Percentiles rank a stretch among this genome's conserved stretches.
phyloP scores from a whole-genome alignment of 2,113 vertebrate species.

The Sceloporus undulatus region DNA sequence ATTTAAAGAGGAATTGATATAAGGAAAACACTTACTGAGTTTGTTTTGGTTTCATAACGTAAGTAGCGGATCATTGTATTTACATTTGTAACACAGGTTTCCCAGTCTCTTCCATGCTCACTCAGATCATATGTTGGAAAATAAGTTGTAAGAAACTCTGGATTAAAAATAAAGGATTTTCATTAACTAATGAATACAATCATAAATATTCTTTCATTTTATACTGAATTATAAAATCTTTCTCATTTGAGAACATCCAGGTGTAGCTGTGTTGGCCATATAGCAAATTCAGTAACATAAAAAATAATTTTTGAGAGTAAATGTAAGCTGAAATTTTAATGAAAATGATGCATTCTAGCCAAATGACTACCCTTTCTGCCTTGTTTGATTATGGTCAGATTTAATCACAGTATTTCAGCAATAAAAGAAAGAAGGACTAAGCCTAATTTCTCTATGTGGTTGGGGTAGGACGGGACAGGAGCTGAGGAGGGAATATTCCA shows the following conservation, averaged over 20 bases:
- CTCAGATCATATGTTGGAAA: conserved; percentile 80
- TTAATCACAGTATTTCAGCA: not conserved
- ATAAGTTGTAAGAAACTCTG: conserved; percentile 78
- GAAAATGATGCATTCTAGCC: not conserved
- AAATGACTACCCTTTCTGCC: not conserved
- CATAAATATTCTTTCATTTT: not conserved
- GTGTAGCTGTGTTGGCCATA: not conserved
- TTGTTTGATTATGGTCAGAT: not conserved
- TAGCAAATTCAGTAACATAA: no score
- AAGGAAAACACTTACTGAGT: conserved; percentile 66
- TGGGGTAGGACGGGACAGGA: not conserved
- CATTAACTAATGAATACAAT: not conserved
- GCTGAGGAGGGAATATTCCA: not conserved
- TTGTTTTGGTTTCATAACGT: conserved; percentile 69
- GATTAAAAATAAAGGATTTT: conserved; percentile 38
- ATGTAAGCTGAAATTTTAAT: no score
- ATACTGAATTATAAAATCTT: not conserved
- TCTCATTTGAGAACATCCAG: not conserved
- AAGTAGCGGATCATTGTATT: conserved; percentile 76
- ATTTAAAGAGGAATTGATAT: not conserved
- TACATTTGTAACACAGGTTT: conserved; percentile 76
- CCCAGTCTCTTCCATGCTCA: conserved; percentile 83
- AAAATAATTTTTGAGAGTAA: not conserved
- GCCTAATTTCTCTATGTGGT: not conserved
- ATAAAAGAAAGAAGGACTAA: not conserved